phyloP scores from a whole-genome alignment of 2,797 vertebrate genomes.

The Malacoctenus gilli region DNA sequence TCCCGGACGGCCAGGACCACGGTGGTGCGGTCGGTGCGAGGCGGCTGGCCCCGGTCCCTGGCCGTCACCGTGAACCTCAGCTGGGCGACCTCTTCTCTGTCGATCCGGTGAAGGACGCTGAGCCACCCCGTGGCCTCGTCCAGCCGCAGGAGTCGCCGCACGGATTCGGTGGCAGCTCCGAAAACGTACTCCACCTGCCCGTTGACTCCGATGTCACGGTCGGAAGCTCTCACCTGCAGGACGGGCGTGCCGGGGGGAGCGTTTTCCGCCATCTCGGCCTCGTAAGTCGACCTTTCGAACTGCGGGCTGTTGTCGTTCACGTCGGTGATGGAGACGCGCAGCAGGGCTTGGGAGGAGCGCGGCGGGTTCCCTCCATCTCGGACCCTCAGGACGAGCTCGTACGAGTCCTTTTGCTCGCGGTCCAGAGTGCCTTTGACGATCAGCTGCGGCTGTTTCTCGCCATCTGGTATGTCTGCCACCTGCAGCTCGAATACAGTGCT shows the following conservation, averaged over 20 bases:
- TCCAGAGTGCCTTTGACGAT: slow-evolving; percentile 96
- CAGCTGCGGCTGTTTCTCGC: slow-evolving; percentile 96
- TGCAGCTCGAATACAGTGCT: slow-evolving; percentile 95
- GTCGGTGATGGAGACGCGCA: slow-evolving; percentile 95
- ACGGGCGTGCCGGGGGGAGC: slow-evolving; percentile 94
- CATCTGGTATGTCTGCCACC: slow-evolving; percentile 95
- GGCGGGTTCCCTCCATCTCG: slow-evolving; percentile 92
- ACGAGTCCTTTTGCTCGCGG: slow-evolving; percentile 91
- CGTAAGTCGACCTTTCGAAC: slow-evolving; percentile 93
- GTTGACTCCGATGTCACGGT: slow-evolving; percentile 93
- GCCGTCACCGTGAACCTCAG: slow-evolving; percentile 92
- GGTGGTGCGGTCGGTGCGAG: slow-evolving; percentile 91
- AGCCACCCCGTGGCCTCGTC: slow-evolving; percentile 95
- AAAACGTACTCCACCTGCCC: slow-evolving; percentile 97
- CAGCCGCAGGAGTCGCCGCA: slow-evolving; percentile 87
- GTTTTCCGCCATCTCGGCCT: slow-evolving; percentile 94
- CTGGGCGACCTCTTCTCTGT: slow-evolving; percentile 94
- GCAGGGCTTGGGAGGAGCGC: slow-evolving; percentile 92
- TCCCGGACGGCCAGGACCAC: slow-evolving; percentile 92
- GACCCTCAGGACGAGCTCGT: slow-evolving; percentile 92
- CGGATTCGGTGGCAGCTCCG: slow-evolving; percentile 91
- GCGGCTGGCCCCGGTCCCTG: slow-evolving; percentile 92
- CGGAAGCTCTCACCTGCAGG: slow-evolving; percentile 91
- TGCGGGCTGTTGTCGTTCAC: slow-evolving; percentile 97
- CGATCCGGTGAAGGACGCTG: slow-evolving; percentile 93